phyloP scores from a whole-genome alignment of 2,797 vertebrate genomes.

The Danio aesculapii region DNA sequence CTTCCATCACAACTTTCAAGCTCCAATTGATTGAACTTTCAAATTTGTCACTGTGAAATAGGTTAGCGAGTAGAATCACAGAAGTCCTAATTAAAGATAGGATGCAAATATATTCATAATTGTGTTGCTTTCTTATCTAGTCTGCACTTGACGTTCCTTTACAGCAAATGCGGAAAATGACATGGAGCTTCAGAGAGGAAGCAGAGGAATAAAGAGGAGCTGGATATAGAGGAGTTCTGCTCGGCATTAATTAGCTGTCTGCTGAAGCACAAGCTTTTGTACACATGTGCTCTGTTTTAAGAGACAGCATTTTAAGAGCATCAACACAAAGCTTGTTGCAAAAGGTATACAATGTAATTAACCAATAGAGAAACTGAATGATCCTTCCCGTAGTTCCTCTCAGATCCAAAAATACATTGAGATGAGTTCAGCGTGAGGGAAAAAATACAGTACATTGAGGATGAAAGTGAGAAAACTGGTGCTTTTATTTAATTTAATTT shows the following conservation, averaged over 20 bases:
- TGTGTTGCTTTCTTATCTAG: slow-evolving; percentile 79
- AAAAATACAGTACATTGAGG: not conserved
- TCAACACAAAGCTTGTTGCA: not conserved
- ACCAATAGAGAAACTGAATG: not conserved
- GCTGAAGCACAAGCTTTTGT: slow-evolving; percentile 67
- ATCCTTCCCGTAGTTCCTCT: not conserved
- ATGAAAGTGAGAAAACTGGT: too few relatives aligned
- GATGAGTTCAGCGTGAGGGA: not conserved
- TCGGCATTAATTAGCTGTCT: slow-evolving; percentile 65
- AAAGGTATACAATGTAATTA: slow-evolving; percentile 2
- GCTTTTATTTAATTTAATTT: too few relatives aligned
- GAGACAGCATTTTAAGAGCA: slow-evolving; percentile 4
- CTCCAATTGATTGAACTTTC: slow-evolving; percentile 80
- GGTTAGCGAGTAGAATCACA: slow-evolving; percentile 75
- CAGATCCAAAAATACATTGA: not conserved
- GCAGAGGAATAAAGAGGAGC: slow-evolving; percentile 12
- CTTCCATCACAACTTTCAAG: slow-evolving; percentile 61
- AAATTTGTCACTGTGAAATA: slow-evolving; percentile 78
- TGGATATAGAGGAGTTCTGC: slow-evolving; percentile 16
- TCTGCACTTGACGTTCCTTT: slow-evolving; percentile 74
- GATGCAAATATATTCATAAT: slow-evolving; percentile 82
- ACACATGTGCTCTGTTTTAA: slow-evolving; percentile 54
- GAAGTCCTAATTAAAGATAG: slow-evolving; percentile 80
- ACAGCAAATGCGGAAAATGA: slow-evolving; percentile 74
- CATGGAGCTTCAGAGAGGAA: slow-evolving; percentile 61